Evolutionary conservation across 2,113 vertebrate species (phyloP), one percentile per base, ranked within the genome.

Genomic region (Xenopus laevis): DNA sequence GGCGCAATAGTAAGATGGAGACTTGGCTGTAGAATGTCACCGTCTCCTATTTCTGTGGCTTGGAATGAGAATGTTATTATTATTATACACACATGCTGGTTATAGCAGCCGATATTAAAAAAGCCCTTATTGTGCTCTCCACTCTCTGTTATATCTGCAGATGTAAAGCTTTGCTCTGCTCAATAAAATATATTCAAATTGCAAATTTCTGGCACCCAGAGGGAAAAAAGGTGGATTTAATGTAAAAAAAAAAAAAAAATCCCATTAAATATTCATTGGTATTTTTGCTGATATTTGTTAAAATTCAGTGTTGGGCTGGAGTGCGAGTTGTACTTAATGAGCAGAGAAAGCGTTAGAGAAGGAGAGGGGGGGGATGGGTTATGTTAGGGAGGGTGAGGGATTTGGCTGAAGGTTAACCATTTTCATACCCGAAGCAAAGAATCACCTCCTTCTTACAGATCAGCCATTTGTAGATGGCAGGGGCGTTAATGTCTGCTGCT

Each of bases 201-300:
- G 73, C 66, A 76, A 69, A 76, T 69, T 69, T 76, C 65, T 63
- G 66, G 65, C 68, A 55, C 21, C 57, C 73, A 75, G 65, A 16
- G 62, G 59, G 44, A 69, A 60, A 66, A 68, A 69, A 76, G 66
- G 73, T 68, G 68, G 59, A 69, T 76, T 69, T 76, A 18, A 69
- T 76, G 73, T 66, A 68, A 47, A 74, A 74, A 50, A 76, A 76
- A 68, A 47, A 74, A 74, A 50, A 76, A 76, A 68, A 69, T 68
- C 66, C 46, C 66, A 76, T 76, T 68, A 76, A 76, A 69, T 76
- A 76, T 76, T 76, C 73, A 76, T 76, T 68, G 66, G 55, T 68
- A 60, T 68, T 68, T 76, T 76, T 69, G 66, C 73, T 76, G 73
- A 69, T 69, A 76, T 69, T 76, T 76, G 73, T 76, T 76, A 68